Evolutionary conservation across 2,113 vertebrate genomes (phyloP).

Genomic region (Recurvirostra avosetta): DNA sequence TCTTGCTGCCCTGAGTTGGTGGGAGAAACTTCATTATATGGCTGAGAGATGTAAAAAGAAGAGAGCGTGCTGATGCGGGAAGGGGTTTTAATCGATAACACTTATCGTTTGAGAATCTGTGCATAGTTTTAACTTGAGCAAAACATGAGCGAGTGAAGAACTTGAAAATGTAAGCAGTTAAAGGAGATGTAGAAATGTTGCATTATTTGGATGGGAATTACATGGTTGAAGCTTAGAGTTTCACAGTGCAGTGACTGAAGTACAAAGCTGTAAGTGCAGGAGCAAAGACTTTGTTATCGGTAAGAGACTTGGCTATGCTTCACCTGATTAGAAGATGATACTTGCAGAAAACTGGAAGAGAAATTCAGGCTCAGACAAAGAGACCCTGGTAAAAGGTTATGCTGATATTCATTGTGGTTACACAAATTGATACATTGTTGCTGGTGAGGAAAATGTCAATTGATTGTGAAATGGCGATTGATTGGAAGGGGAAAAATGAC

Average conservation of each 20-base stretch:
- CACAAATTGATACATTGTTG: fast-evolving
- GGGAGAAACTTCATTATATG: background rate
- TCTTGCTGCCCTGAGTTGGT: background rate
- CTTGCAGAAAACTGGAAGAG: background rate
- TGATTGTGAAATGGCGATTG: background rate
- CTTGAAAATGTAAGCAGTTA: background rate
- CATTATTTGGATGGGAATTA: background rate
- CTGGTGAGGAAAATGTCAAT: background rate
- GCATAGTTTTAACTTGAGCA: background rate
- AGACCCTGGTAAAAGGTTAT: background rate
- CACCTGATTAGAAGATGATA: background rate
- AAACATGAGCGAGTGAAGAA: background rate
- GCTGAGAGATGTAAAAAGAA: background rate
- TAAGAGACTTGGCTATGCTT: background rate
- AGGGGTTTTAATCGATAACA: background rate
- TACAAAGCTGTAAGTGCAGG: background rate
- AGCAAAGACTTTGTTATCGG: background rate
- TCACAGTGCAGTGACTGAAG: background rate
- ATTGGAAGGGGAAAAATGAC: background rate
- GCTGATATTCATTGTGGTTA: background rate
- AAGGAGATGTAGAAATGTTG: background rate
- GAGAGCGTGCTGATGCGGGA: background rate
- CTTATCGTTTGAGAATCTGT: background rate
- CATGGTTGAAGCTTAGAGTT: background rate
- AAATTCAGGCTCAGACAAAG: background rate